These are phyloP conservation scores for Oreochromis mossambicus DNA, from an alignment of 2,797 vertebrate genomes.

Conservation along the genomic window DNA sequence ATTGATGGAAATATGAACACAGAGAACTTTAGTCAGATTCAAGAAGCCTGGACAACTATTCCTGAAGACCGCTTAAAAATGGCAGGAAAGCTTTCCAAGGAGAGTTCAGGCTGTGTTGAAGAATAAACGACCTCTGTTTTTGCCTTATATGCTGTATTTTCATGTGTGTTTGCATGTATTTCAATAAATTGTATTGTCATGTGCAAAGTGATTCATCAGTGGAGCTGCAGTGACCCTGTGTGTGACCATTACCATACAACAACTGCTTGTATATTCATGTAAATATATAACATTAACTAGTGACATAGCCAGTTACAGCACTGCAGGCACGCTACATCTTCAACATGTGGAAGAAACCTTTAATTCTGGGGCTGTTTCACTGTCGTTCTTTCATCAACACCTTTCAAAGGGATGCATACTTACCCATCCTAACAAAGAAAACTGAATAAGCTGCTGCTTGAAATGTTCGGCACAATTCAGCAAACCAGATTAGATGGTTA, in stretches of 20 bases:
- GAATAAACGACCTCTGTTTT: background rate
- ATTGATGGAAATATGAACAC: background rate
- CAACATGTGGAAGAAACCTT: background rate
- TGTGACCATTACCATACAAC: background rate
- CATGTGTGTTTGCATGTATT: fast-evolving
- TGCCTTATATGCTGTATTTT: background rate
- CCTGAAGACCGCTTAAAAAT: background rate
- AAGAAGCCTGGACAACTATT: background rate
- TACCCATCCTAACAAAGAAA: background rate
- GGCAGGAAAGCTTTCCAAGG: background rate
- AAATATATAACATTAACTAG: background rate
- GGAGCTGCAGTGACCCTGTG: background rate
- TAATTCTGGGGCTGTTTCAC: background rate
- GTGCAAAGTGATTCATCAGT: background rate
- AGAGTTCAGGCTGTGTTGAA: background rate
- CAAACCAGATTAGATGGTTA: background rate
- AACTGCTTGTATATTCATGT: background rate
- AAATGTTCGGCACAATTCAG: background rate
- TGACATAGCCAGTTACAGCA: background rate
- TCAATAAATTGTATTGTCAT: background rate
- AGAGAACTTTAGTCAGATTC: background rate
- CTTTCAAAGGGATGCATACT: background rate
- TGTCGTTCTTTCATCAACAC: background rate
- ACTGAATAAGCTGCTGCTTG: background rate
- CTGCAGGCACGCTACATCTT: background rate